Percentiles rank a stretch among this genome's conserved stretches.
Conservation (phyloP, 2,888 invertebrate species). For the Microctonus brassicae region DNA sequence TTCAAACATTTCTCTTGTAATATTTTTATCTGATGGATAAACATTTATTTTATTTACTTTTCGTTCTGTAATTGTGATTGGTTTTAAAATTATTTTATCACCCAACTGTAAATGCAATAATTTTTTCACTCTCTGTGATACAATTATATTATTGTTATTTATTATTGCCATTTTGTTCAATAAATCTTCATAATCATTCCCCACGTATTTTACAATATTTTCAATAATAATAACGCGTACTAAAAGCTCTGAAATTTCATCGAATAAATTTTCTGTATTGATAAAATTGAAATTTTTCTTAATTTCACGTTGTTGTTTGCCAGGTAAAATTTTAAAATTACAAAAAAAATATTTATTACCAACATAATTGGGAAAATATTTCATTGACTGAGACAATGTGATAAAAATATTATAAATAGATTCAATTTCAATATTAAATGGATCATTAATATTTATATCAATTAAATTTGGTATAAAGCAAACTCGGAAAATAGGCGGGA, state of each 20-base stretch:
- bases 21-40: slow-evolving; percentile 55
- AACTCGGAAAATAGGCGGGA: slow-evolving; percentile 48
- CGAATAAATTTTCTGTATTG: not conserved
- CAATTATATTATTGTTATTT: slow-evolving; percentile 61
- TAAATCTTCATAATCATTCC: not conserved
- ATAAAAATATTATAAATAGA: slow-evolving; percentile 68
- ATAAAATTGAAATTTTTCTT: not conserved
- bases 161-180: not conserved
- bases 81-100: slow-evolving; percentile 71
- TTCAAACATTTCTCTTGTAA: slow-evolving; percentile 55
- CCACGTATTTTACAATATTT: not conserved
- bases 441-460: slow-evolving; percentile 22
- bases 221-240: not conserved
- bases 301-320: not conserved
- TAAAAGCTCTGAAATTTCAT: not conserved
- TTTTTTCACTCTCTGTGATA: slow-evolving; percentile 72
- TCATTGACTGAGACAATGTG: slow-evolving; percentile 54
- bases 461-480: slow-evolving; percentile 43
- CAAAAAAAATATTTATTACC: slow-evolving; percentile 9
- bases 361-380: slow-evolving; percentile 24
- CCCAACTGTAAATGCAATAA: slow-evolving; percentile 74
- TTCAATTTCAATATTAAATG: slow-evolving; percentile 38
- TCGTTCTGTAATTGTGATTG: slow-evolving; percentile 65
- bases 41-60: slow-evolving; percentile 72
- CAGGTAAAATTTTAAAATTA: not conserved